These are phyloP conservation scores for Hypomecis atomaria DNA, from an alignment of 2,888 invertebrate genomes.

Conservation along the genomic window DNA sequence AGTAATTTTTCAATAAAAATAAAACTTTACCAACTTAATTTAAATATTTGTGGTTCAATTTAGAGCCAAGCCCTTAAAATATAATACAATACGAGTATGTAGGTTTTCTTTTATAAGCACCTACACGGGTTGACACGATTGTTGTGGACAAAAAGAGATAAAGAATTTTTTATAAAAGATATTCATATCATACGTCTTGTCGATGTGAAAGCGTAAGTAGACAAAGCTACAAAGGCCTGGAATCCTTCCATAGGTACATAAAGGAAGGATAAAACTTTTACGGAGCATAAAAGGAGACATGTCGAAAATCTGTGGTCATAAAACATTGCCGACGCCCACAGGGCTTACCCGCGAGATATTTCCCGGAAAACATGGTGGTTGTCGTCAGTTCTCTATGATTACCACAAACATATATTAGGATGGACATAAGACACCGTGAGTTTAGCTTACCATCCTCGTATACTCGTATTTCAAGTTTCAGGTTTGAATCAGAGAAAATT, in stretches of 20 bases:
- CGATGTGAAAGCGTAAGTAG: conserved; percentile 44
- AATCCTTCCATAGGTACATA: conserved; percentile 54
- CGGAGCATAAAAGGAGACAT: conserved; percentile 70
- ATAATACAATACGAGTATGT: no score
- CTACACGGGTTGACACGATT: neutral
- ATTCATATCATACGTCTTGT: conserved; percentile 12
- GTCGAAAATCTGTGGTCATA: conserved; percentile 71
- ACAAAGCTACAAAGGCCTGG: conserved; percentile 55
- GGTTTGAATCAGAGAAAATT: no score
- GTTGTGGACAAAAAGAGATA: conserved; percentile 1
- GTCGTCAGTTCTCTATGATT: neutral
- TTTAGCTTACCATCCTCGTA: no score
- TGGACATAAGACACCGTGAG: no score
- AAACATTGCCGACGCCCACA: conserved; percentile 56
- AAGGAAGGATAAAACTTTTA: conserved; percentile 70
- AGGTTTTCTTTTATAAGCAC: neutral
- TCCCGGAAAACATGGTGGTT: conserved; percentile 19
- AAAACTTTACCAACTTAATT: no score
- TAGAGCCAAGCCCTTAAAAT: no score
- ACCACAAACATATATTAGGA: no score
- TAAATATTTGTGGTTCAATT: no score
- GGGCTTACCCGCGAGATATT: conserved; percentile 49
- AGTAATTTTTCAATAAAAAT: no score
- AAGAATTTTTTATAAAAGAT: conserved; percentile 15
- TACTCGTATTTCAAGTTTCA: no score